These are phyloP conservation scores for Matsumyia berberina DNA, from an alignment of 2,888 invertebrate species.

Conservation along the genomic window DNA sequence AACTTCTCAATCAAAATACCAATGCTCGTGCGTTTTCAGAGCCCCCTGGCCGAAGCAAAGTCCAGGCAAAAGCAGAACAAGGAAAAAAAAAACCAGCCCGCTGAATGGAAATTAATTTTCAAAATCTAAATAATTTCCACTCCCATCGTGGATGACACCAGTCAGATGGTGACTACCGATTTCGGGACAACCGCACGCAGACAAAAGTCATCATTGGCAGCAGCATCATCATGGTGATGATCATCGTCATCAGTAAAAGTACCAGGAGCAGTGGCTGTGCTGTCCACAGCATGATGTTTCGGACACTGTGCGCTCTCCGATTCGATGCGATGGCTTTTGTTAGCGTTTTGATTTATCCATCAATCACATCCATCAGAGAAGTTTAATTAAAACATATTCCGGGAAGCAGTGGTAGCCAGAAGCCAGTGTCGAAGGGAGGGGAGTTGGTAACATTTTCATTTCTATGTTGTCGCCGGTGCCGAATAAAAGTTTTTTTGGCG, in stretches of 20 bases:
- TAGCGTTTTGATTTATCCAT: slow-evolving; percentile 63
- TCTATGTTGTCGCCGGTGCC: neutral
- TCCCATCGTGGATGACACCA: slow-evolving; percentile 20
- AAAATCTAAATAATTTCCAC: slow-evolving; percentile 23
- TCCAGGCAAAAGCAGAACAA: neutral
- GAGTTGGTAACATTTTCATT: slow-evolving; percentile 26
- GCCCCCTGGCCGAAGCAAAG: neutral
- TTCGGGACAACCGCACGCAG: neutral
- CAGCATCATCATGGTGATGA: slow-evolving; percentile 21
- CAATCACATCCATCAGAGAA: slow-evolving; percentile 59
- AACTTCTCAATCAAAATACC: slow-evolving; percentile 6
- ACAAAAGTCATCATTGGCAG: slow-evolving; percentile 5
- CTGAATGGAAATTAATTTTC: slow-evolving; percentile 31
- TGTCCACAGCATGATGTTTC: no score
- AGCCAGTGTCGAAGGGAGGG: neutral
- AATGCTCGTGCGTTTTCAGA: neutral
- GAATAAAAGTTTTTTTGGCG: slow-evolving; percentile 23
- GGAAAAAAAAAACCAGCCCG: neutral
- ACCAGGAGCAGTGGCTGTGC: neutral
- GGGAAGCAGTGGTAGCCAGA: slow-evolving; percentile 12
- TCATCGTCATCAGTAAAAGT: neutral
- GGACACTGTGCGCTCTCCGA: neutral
- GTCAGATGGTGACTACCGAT: slow-evolving; percentile 26
- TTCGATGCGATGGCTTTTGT: slow-evolving; percentile 36
- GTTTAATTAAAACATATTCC: slow-evolving; percentile 68